Percentiles rank a stretch among this genome's conserved stretches.
phyloP scores from a whole-genome alignment of 2,888 invertebrate genomes.

The Tiphia femorata region DNA sequence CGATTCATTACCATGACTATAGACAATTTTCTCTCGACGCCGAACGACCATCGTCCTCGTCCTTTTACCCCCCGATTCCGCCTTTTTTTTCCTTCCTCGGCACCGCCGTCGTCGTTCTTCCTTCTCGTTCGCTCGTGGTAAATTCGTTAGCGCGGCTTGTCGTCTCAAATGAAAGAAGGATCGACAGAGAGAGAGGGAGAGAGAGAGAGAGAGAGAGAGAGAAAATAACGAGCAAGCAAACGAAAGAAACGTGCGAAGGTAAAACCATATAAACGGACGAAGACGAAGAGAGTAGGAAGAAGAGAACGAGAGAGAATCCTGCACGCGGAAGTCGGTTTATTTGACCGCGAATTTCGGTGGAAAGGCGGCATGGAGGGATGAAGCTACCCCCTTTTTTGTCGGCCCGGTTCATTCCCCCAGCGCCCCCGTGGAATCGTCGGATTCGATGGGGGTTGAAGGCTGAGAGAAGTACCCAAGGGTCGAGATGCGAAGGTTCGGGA shows the following conservation, averaged over 20 bases:
- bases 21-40: constrained; percentile 17
- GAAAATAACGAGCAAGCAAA: constrained; percentile 6
- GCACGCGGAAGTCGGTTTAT: constrained; percentile 35
- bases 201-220: not conserved
- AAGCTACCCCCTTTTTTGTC: constrained; percentile 19
- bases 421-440: constrained; percentile 10
- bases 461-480: no score
- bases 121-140: not conserved
- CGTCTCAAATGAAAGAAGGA: constrained; percentile 24
- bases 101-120: not conserved
- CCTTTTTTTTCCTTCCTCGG: constrained; percentile 9
- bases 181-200: not conserved
- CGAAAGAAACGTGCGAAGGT: constrained; percentile 12
- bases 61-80: not conserved
- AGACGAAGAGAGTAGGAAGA: constrained; percentile 40
- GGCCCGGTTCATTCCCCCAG: constrained; percentile 10
- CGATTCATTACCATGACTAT: constrained; percentile 27
- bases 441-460: not conserved
- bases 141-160: constrained; percentile 29
- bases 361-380: not conserved
- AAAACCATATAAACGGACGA: constrained; percentile 28
- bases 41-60: constrained; percentile 7
- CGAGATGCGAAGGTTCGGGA: no score
- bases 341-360: constrained; percentile 22
- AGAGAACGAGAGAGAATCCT: constrained; percentile 34